A percentile compares a stretch with the other conserved stretches of the same genome.
Conservation (phyloP, 1,140 invertebrate genomes). For the Danaus melanippus region DNA sequence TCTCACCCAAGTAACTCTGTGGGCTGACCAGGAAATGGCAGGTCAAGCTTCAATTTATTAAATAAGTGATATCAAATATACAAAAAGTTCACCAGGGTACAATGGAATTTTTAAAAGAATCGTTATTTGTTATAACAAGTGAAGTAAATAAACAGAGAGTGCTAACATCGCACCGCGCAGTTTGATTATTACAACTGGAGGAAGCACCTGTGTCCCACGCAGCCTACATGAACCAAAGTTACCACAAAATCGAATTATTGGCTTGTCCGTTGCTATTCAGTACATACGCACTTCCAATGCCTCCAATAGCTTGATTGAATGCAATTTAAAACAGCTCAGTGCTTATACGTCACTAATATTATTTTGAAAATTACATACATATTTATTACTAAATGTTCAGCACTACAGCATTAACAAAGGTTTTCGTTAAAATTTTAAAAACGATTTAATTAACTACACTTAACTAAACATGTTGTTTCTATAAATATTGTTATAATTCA, state of each 20-base stretch:
- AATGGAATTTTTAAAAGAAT: slow-evolving; percentile 20
- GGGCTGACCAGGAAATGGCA: too few species aligned
- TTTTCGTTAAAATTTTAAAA: too few species aligned
- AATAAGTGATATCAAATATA: too few species aligned
- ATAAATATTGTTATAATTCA: too few species aligned
- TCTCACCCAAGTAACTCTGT: not conserved
- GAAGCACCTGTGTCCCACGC: slow-evolving; percentile 46
- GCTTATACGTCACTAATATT: slow-evolving; percentile 7
- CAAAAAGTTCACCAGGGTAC: not conserved
- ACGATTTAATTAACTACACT: too few species aligned
- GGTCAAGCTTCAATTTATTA: too few species aligned
- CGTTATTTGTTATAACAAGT: slow-evolving; percentile 14
- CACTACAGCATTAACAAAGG: too few species aligned
- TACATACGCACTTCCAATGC: slow-evolving; percentile 43
- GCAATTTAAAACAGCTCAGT: slow-evolving; percentile 12
- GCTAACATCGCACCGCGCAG: slow-evolving; percentile 24
- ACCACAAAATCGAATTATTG: slow-evolving; percentile 65
- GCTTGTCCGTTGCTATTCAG: slow-evolving; percentile 44
- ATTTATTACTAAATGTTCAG: slow-evolving; percentile 6
- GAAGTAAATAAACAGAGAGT: slow-evolving; percentile 2
- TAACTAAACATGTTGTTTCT: too few species aligned
- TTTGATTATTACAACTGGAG: slow-evolving; percentile 48
- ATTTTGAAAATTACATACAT: slow-evolving; percentile 1
- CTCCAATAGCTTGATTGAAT: slow-evolving; percentile 34
- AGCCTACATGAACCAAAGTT: slow-evolving; percentile 53